A percentile compares a stretch with the other conserved stretches of the same genome.
Evolutionary conservation across 2,797 vertebrate genomes (phyloP).

Genomic region (Dryobates pubescens): DNA sequence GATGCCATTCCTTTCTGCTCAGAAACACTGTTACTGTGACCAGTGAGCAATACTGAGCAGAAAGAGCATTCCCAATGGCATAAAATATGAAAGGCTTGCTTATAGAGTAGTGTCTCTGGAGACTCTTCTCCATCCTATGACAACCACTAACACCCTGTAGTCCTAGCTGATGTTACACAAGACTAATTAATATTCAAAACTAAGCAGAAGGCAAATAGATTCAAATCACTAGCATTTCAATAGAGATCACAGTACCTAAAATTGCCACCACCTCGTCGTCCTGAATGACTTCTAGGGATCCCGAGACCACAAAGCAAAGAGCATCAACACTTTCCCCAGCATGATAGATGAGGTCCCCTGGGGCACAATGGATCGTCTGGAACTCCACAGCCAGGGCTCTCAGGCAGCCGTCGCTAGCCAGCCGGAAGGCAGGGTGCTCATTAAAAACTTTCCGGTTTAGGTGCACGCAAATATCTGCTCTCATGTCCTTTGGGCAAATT

Average conservation of each 20-base stretch:
- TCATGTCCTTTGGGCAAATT: slow-evolving; percentile 98
- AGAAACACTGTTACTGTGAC: not conserved
- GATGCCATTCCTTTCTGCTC: not conserved
- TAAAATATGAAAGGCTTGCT: slow-evolving; percentile 5
- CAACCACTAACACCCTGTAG: not conserved
- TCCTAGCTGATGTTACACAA: not conserved
- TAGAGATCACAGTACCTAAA: slow-evolving; percentile 84
- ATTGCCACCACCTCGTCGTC: slow-evolving; percentile 98
- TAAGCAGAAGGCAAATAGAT: not conserved
- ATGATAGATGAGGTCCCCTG: slow-evolving; percentile 97
- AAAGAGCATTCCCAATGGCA: not conserved
- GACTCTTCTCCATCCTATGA: not conserved
- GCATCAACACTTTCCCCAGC: slow-evolving; percentile 95
- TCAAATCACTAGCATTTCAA: not conserved
- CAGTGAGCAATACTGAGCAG: not conserved
- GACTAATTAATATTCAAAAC: not conserved
- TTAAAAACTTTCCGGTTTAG: slow-evolving; percentile 98
- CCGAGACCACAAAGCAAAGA: slow-evolving; percentile 96
- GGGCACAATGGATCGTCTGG: slow-evolving; percentile 95
- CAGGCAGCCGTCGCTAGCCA: slow-evolving; percentile 95
- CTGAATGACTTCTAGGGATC: slow-evolving; percentile 97
- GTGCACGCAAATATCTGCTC: slow-evolving; percentile 96
- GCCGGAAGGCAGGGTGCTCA: slow-evolving; percentile 94
- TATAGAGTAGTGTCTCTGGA: not conserved
- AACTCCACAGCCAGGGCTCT: slow-evolving; percentile 96